Evolutionary conservation across 1,140 invertebrate species (phyloP), one percentile per base, ranked within the genome.

Genomic region (Hormaphis cornu): DNA sequence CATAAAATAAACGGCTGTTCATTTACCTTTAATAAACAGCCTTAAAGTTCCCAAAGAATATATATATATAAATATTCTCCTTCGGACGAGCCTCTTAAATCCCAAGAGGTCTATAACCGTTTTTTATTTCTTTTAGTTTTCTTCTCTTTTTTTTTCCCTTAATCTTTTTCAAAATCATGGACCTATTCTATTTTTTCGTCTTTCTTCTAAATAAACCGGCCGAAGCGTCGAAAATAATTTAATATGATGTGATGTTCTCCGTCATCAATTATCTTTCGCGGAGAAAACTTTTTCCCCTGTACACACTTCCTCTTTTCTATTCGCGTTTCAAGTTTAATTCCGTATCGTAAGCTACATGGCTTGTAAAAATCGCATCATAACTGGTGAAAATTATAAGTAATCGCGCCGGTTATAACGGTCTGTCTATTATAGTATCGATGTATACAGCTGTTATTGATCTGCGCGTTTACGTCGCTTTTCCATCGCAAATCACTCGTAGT

Each of bases 11-110:
- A 66, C 61, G 61, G 61, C 61, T 66, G 61, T 66, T 66, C 61
- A 66, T 66, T 66, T 66, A 66, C 61, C 61, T 66, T 66, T 66
- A 66, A 66, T 66, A 66, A 66, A 66, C 61, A 66, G 42, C 61
- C 61, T 50, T 66, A 66, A 66, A 66, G 61, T 66, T 66, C 10
- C 61, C 44, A 50, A 66, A 66, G 61, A 50, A 66, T 33, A 66
- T n/a, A n/a, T n/a, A n/a, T n/a, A n/a, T n/a, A n/a, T n/a, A n/a
- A n/a, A n/a, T 50, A 48, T 66, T 50, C 44, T 66, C 61, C 22
- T 66, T 63, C 50, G 42, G 61, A 66, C 61, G 61, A 66, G 61
- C 61, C 61, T 66, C 61, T 66, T 66, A 66, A 66, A 66, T 66
- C 61, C 61, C 61, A 66, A 50, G 61, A 66, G 61, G 61, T 66